These are phyloP conservation scores for Diadophis punctatus DNA, from an alignment of 2,113 vertebrate genomes.

Conservation along the genomic window DNA sequence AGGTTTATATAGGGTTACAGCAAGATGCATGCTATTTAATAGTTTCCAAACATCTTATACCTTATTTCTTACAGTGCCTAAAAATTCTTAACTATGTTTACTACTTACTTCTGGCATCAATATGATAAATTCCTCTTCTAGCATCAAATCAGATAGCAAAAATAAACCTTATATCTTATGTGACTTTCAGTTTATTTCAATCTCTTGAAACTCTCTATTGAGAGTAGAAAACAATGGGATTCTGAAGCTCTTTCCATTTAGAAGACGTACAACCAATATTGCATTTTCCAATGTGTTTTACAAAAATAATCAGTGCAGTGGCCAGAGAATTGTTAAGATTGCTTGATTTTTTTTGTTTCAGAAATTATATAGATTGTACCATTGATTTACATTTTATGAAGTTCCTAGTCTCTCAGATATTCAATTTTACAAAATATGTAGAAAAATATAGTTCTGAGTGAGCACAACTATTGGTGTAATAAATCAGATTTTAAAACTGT, in stretches of 20 bases:
- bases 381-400: background rate
- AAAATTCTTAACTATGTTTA: background rate
- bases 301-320: background rate
- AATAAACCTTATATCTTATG: background rate
- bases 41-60: conserved; percentile 21
- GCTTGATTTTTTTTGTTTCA: background rate
- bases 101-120: background rate
- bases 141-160: background rate
- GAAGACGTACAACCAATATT: background rate
- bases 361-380: background rate
- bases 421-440: background rate
- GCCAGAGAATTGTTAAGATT: background rate
- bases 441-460: background rate
- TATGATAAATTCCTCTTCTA: background rate
- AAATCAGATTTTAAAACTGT: background rate
- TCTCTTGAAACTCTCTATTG: background rate
- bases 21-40: conserved; percentile 38
- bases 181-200: background rate
- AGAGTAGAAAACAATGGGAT: background rate
- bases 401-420: background rate
- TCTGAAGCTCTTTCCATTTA: background rate
- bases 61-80: background rate
- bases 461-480: background rate
- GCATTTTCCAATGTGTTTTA: background rate
- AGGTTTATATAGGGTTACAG: conserved; percentile 50